phyloP scores from a whole-genome alignment of 1,140 invertebrate genomes.

The Temnothorax curvispinosus region DNA sequence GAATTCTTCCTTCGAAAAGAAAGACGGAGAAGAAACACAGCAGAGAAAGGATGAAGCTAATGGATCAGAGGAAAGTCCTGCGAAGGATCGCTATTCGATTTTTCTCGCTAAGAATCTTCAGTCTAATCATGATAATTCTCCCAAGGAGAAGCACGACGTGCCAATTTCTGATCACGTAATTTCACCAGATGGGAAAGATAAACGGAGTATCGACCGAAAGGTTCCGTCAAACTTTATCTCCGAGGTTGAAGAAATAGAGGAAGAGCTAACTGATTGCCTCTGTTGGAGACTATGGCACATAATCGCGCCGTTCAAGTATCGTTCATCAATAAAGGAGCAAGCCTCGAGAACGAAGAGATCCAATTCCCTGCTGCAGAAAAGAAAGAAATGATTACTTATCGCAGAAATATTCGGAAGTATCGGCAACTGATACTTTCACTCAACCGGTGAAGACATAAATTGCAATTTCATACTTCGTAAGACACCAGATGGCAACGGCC shows the following conservation, averaged over 20 bases:
- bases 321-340: slow-evolving; percentile 6
- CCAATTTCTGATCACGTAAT: not conserved
- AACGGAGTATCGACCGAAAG: not conserved
- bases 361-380: slow-evolving; percentile 36
- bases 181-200: not conserved
- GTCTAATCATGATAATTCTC: not conserved
- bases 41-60: not conserved
- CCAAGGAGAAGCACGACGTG: not conserved
- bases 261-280: slow-evolving; percentile 52
- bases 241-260: not conserved
- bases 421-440: slow-evolving; percentile 32
- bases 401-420: slow-evolving; percentile 8
- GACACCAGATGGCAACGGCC: not conserved
- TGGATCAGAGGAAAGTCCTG: not conserved
- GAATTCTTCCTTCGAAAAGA: not conserved
- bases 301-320: slow-evolving; percentile 44
- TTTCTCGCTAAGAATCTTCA: not conserved
- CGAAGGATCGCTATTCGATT: slow-evolving; percentile 46
- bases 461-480: not conserved
- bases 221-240: not conserved
- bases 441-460: not conserved
- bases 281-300: slow-evolving; percentile 70
- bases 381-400: slow-evolving; percentile 30
- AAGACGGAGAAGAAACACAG: not conserved
- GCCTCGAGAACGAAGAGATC: slow-evolving; percentile 46